Percentiles rank a stretch among this genome's conserved stretches.
phyloP scores from a whole-genome alignment of 2,797 vertebrate genomes.

The Brotula barbata region DNA sequence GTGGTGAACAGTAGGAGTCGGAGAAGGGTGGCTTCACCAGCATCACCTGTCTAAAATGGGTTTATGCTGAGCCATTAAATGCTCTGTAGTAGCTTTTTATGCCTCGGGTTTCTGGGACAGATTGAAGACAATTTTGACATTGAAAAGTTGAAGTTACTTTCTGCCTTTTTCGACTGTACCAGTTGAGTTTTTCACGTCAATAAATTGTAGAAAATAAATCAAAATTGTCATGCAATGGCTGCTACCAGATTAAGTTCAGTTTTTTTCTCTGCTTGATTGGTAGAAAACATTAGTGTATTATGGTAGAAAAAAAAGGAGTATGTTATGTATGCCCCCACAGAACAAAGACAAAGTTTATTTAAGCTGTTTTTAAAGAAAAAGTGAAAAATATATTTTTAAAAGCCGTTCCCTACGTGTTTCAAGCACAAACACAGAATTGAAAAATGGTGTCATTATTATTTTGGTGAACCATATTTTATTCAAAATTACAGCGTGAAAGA shows the following conservation, averaged over 20 bases:
- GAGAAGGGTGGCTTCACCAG: background rate
- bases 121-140: constrained; percentile 11
- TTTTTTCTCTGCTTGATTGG: background rate
- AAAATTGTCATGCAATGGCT: too few relatives aligned
- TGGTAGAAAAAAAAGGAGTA: constrained; percentile 4
- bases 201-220: background rate
- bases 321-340: too few relatives aligned
- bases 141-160: background rate
- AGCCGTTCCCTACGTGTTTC: too few relatives aligned
- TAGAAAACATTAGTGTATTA: background rate
- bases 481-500: too few relatives aligned
- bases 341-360: too few relatives aligned
- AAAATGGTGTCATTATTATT: too few relatives aligned
- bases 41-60: constrained; percentile 20
- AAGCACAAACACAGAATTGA: too few relatives aligned
- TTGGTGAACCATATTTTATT: too few relatives aligned
- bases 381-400: too few relatives aligned
- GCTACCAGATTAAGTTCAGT: background rate
- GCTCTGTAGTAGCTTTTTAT: background rate
- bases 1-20: constrained; percentile 19
- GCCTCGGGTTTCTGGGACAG: constrained; percentile 30
- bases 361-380: too few relatives aligned
- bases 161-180: constrained; percentile 1
- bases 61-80: constrained; percentile 15
- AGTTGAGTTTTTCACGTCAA: background rate